Evolutionary conservation across 2,888 invertebrate genomes (phyloP).

Genomic region (Ethmia dodecea): DNA sequence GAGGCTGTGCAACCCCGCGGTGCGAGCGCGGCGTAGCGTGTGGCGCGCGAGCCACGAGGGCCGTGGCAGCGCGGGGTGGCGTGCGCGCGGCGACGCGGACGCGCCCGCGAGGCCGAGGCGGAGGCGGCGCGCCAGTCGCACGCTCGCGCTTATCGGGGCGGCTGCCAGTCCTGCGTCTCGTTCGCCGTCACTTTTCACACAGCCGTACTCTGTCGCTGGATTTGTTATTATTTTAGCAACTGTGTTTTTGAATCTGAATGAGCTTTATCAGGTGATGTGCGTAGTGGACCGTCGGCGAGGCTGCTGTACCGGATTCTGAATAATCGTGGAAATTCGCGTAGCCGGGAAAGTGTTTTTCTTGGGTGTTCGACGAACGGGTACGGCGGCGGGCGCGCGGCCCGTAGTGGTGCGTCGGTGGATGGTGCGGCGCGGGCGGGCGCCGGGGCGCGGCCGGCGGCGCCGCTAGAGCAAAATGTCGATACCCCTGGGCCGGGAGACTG

Average conservation of each 20-base stretch:
- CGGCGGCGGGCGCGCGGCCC: constrained; percentile 39
- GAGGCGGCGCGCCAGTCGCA: constrained; percentile 51
- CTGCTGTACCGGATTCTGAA: constrained; percentile 30
- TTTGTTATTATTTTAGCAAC: constrained; percentile 33
- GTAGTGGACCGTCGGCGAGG: constrained; percentile 23
- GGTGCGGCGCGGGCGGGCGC: constrained; percentile 69
- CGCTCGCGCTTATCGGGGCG: constrained; percentile 53
- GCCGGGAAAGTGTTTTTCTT: constrained; percentile 66
- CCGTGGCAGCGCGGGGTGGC: constrained; percentile 26
- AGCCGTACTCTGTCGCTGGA: constrained; percentile 32
- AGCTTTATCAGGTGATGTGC: constrained; percentile 40
- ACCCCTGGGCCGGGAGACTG: constrained; percentile 73
- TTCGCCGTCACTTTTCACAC: constrained; percentile 36
- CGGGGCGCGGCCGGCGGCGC: constrained; percentile 75
- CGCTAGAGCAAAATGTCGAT: constrained; percentile 74
- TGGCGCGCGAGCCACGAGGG: constrained; percentile 3
- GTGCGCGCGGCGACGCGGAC: constrained; percentile 16
- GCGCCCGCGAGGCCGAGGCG: constrained; percentile 22
- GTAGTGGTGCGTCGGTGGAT: constrained; percentile 63
- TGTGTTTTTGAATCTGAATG: constrained; percentile 26
- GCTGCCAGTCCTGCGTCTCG: constrained; percentile 37
- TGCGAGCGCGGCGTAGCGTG: constrained; percentile 16
- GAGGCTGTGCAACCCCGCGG: constrained; percentile 43
- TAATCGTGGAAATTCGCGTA: constrained; percentile 38
- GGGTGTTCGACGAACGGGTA: constrained; percentile 46